phyloP scores from a whole-genome alignment of 1,140 invertebrate genomes.

The Tribolium madens region DNA sequence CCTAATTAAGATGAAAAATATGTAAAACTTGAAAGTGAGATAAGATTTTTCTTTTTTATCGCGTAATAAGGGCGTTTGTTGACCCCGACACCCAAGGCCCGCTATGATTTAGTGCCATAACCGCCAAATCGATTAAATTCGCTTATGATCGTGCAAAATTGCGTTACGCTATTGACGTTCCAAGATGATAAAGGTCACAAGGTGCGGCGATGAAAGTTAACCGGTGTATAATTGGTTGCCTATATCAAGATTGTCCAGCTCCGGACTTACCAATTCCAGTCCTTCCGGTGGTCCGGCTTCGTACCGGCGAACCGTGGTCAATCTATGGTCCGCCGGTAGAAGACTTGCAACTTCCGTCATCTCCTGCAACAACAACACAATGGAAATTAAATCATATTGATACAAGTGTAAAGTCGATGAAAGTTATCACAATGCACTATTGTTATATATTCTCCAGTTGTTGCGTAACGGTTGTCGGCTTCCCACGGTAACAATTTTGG shows the following conservation, averaged over 20 bases:
- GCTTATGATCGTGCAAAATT: conserved; percentile 9
- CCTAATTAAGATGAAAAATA: too few relatives aligned
- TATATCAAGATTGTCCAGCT: conserved; percentile 12
- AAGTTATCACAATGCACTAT: conserved; percentile 18
- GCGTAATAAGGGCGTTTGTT: neutral
- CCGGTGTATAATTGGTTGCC: conserved; percentile 8
- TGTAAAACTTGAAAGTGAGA: too few relatives aligned
- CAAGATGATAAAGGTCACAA: conserved; percentile 20
- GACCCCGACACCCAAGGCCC: neutral
- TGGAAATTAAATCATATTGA: neutral
- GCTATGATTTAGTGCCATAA: conserved; percentile 1
- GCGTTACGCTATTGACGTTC: conserved; percentile 28
- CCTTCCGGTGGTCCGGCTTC: conserved; percentile 61
- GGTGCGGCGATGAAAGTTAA: conserved; percentile 15
- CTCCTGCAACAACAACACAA: conserved; percentile 41
- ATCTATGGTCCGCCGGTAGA: conserved; percentile 57
- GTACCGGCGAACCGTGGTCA: conserved; percentile 60
- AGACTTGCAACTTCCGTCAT: conserved; percentile 63
- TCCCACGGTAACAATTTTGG: conserved; percentile 33
- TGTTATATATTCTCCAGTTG: conserved; percentile 2
- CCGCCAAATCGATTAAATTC: conserved; percentile 11
- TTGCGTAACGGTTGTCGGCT: conserved; percentile 29
- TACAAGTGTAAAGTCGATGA: conserved; percentile 23
- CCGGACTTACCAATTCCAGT: conserved; percentile 56
- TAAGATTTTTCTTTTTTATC: too few relatives aligned